Evolutionary conservation across 1,140 invertebrate species (phyloP).

Genomic region (Neomicropteryx cornuta): DNA sequence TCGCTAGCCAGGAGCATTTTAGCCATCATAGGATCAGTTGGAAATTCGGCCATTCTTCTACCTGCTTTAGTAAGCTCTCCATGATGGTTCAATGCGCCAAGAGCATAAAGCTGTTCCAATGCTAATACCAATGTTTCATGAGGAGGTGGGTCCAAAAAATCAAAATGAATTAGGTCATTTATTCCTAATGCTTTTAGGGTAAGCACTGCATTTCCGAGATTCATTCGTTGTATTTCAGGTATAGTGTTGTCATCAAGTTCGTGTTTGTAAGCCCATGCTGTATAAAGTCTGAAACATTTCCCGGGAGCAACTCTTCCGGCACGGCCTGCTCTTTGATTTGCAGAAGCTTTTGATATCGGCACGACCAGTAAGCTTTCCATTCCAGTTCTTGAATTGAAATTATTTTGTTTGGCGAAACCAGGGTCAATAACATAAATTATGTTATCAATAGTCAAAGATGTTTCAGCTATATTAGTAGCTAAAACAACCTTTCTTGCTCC

Average conservation of each 20-base stretch:
- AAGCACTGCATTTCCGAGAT: conserved; percentile 94
- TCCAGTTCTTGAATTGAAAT: conserved; percentile 95
- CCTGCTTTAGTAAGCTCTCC: conserved; percentile 96
- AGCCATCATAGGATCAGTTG: conserved; percentile 97
- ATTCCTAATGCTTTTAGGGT: conserved; percentile 95
- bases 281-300: conserved; percentile 97
- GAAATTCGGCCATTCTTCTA: conserved; percentile 97
- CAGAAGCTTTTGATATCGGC: conserved; percentile 95
- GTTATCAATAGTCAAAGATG: conserved; percentile 97
- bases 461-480: conserved; percentile 99
- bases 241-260: conserved; percentile 97
- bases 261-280: conserved; percentile 94
- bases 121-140: conserved; percentile 93
- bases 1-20: conserved; percentile 98
- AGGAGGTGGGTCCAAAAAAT: conserved; percentile 96
- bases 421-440: conserved; percentile 99
- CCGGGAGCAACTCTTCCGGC: conserved; percentile 90
- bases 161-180: conserved; percentile 96
- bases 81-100: conserved; percentile 96
- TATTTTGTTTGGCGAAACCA: conserved; percentile 98
- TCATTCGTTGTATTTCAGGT: conserved; percentile 96
- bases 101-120: conserved; percentile 93
- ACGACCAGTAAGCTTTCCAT: conserved; percentile 98
- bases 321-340: conserved; percentile 87
- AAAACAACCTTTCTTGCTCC: conserved; percentile 92